Conservation (phyloP, 2,888 invertebrate genomes). For the Heliconius aoede region DNA sequence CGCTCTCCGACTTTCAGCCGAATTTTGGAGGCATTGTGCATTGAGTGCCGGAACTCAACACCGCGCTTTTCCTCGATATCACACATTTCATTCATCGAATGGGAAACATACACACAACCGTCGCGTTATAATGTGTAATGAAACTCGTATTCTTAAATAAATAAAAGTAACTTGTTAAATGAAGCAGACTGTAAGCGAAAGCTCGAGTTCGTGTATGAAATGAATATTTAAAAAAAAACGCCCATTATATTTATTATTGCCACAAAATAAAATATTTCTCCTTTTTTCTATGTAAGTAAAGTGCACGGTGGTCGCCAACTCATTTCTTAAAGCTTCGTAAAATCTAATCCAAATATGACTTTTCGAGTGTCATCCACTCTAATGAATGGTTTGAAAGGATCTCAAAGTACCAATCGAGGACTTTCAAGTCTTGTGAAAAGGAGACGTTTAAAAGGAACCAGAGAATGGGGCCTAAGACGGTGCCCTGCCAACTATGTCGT, state of each 20-base stretch:
- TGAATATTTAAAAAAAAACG: slow-evolving; percentile 14
- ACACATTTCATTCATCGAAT: no score
- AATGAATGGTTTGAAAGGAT: slow-evolving; percentile 49
- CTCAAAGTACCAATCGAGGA: slow-evolving; percentile 47
- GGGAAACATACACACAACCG: no score
- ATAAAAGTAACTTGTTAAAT: slow-evolving; percentile 3
- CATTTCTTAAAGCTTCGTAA: slow-evolving; percentile 34
- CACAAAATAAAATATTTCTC: slow-evolving; percentile 7
- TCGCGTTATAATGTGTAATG: neutral
- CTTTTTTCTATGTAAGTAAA: neutral
- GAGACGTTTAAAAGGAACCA: slow-evolving; percentile 45
- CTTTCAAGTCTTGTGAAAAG: slow-evolving; percentile 50
- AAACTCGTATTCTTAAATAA: neutral
- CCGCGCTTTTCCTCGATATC: no score
- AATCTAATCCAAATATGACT: slow-evolving; percentile 41
- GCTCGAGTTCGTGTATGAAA: neutral
- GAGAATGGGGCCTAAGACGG: slow-evolving; percentile 40
- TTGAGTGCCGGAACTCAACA: no score
- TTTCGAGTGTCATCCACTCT: slow-evolving; percentile 46
- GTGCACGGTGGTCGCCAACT: slow-evolving; percentile 7
- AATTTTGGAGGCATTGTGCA: no score
- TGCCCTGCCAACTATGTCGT: slow-evolving; percentile 22
- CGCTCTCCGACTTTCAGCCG: no score
- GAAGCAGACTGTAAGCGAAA: slow-evolving; percentile 2
- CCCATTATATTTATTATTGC: neutral